phyloP scores from a whole-genome alignment of 2,888 invertebrate genomes.

The Adelphocoris suturalis region DNA sequence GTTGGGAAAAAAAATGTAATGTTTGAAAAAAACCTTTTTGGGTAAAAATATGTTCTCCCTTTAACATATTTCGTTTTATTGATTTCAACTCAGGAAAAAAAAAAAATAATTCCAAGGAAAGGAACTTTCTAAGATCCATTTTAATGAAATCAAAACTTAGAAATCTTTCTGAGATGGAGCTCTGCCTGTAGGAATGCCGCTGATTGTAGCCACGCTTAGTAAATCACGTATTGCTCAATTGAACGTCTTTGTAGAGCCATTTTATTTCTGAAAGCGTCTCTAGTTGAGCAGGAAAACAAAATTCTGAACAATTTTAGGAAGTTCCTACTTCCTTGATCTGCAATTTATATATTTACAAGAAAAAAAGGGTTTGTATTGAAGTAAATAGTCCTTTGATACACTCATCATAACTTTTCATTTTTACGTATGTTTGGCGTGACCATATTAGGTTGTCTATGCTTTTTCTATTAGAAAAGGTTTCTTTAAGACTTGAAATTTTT shows the following conservation, averaged over 20 bases:
- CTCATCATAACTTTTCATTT: not conserved
- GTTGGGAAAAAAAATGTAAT: conserved; percentile 49
- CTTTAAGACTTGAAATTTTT: conserved; percentile 5
- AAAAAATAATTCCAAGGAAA: conserved; percentile 63
- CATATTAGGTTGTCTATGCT: conserved; percentile 5
- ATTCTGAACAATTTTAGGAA: conserved; percentile 58
- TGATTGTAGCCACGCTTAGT: conserved; percentile 63
- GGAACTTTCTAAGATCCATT: conserved; percentile 67
- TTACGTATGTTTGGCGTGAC: not conserved
- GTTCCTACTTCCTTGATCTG: conserved; percentile 63
- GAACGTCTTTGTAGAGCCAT: conserved; percentile 64
- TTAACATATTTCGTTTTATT: not conserved
- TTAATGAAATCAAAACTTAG: conserved; percentile 26
- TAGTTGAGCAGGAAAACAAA: conserved; percentile 43
- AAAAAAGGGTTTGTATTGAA: conserved; percentile 48
- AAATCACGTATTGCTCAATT: conserved; percentile 68
- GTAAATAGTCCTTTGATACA: conserved; percentile 20
- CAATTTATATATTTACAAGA: conserved; percentile 56
- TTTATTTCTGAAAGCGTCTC: conserved; percentile 60
- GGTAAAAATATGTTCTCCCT: conserved; percentile 52
- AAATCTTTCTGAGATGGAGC: not conserved
- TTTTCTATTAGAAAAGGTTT: not conserved
- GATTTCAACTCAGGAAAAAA: not conserved
- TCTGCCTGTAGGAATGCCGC: conserved; percentile 65
- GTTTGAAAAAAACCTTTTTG: conserved; percentile 57